These are phyloP conservation scores for Operophtera brumata DNA, from an alignment of 2,888 invertebrate genomes.

Conservation along the genomic window DNA sequence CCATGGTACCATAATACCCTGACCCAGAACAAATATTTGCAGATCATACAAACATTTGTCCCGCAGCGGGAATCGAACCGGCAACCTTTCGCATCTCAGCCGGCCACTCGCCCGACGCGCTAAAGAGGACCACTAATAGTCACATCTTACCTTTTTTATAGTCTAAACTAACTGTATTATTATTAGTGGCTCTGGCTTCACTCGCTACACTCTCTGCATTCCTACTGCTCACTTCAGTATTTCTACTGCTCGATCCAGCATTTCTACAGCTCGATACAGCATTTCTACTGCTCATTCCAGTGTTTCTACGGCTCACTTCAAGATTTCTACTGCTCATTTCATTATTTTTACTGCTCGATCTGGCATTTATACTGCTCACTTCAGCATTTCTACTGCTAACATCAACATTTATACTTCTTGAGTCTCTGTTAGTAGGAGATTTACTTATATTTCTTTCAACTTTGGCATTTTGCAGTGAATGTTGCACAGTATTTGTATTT, in stretches of 20 bases:
- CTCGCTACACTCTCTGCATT: neutral
- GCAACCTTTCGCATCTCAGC: too few relatives aligned
- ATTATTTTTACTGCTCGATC: neutral
- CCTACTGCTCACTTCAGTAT: neutral
- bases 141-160: constrained; percentile 16
- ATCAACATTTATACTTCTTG: neutral
- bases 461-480: too few relatives aligned
- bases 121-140: too few relatives aligned
- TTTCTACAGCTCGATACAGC: neutral
- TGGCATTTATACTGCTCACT: neutral
- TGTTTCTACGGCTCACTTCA: neutral
- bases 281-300: neutral
- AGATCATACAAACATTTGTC: too few relatives aligned
- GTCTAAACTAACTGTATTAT: neutral
- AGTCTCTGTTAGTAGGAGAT: too few relatives aligned
- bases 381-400: neutral
- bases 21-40: too few relatives aligned
- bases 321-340: neutral
- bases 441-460: too few relatives aligned
- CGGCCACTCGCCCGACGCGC: too few relatives aligned
- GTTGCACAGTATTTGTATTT: too few relatives aligned
- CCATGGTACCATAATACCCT: too few relatives aligned
- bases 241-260: neutral
- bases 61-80: too few relatives aligned
- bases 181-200: neutral